These are phyloP conservation scores for Bostrychus sinensis DNA, from an alignment of 2,113 vertebrate species.

Conservation along the genomic window DNA sequence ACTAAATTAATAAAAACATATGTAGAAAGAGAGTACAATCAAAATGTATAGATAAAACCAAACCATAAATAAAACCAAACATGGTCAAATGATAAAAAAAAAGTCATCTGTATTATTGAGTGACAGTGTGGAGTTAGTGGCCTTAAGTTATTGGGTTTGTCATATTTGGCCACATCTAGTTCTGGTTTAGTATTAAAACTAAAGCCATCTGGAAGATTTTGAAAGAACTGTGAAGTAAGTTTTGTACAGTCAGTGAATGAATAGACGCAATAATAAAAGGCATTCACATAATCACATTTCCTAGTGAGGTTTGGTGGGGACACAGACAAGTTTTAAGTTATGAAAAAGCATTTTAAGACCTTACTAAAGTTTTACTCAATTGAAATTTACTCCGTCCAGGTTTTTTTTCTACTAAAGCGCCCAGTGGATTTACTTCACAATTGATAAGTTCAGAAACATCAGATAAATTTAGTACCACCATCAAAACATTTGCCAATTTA, in stretches of 20 bases:
- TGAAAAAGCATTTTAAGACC: constrained; percentile 59
- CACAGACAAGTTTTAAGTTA: too few relatives aligned
- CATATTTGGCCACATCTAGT: constrained; percentile 30
- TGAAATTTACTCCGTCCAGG: constrained; percentile 58
- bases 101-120: too few relatives aligned
- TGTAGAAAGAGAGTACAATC: too few relatives aligned
- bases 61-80: too few relatives aligned
- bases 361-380: constrained; percentile 34
- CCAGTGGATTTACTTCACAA: constrained; percentile 25
- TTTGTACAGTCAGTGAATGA: constrained; percentile 20
- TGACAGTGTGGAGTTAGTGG: too few relatives aligned
- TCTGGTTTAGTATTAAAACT: constrained; percentile 19
- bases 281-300: constrained; percentile 68
- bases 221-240: too few relatives aligned
- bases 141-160: constrained; percentile 21
- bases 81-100: too few relatives aligned
- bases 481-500: too few relatives aligned
- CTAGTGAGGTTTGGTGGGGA: too few relatives aligned
- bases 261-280: constrained; percentile 41
- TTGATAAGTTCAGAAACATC: constrained; percentile 53
- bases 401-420: too few relatives aligned
- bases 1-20: constrained; percentile 32
- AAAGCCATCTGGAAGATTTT: constrained; percentile 12
- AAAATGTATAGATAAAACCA: constrained; percentile 3
- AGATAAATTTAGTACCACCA: constrained; percentile 14